Evolutionary conservation across 2,113 vertebrate species (phyloP).

Genomic region (zebrafish (Danio rerio)): DNA sequence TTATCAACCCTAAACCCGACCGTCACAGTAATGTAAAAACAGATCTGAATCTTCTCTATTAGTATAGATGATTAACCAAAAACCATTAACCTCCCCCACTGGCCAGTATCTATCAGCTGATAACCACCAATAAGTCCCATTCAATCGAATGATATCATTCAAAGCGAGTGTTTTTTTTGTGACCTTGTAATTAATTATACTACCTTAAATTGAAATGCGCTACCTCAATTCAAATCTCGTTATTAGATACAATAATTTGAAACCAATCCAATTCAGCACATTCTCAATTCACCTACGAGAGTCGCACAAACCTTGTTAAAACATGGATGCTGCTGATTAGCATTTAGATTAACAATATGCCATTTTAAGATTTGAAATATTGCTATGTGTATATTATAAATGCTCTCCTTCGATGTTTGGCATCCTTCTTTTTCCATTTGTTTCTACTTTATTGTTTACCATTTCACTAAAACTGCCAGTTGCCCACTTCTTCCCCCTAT

Average conservation of each 20-base stretch:
- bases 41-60: too few species aligned
- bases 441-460: constrained; percentile 14
- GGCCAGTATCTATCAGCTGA: too few species aligned
- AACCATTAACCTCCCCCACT: too few species aligned
- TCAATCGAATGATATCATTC: too few species aligned
- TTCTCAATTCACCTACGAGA: background rate
- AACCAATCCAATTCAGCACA: background rate
- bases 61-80: too few species aligned
- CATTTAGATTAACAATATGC: constrained; percentile 5
- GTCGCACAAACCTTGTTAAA: background rate
- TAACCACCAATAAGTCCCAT: too few species aligned
- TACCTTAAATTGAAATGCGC: background rate
- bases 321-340: constrained; percentile 47
- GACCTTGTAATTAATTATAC: too few species aligned
- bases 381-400: constrained; percentile 37
- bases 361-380: constrained; percentile 53
- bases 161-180: too few species aligned
- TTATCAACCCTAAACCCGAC: too few species aligned
- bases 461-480: constrained; percentile 47
- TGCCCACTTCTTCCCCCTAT: constrained; percentile 46
- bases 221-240: background rate
- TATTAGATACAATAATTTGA: too few species aligned
- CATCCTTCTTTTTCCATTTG: constrained; percentile 15
- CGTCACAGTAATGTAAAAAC: too few species aligned
- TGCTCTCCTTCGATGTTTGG: constrained; percentile 13